A percentile compares a stretch with the other conserved stretches of the same genome.
Conservation (phyloP, 2,888 invertebrate genomes). For the Drosophila paracracens region DNA sequence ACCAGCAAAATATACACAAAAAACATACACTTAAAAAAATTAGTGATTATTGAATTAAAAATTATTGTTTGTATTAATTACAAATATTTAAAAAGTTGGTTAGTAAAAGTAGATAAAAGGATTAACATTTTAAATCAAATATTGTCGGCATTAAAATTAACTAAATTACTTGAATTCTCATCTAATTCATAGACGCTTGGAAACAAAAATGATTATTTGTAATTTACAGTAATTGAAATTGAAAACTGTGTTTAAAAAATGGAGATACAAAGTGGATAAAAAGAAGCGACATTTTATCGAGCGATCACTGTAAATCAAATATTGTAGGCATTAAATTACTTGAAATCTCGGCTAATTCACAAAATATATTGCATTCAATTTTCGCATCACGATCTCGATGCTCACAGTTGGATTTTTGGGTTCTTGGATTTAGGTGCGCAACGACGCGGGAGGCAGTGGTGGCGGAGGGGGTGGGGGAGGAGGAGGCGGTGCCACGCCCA, state of each 20-base stretch:
- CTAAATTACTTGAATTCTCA: conserved; percentile 11
- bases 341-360: conserved; percentile 7
- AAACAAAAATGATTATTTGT: background rate
- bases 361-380: conserved; percentile 73
- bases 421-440: conserved; percentile 41
- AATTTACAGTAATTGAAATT: background rate
- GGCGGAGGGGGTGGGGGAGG: conserved; percentile 44
- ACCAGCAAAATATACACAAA: conserved; percentile 69
- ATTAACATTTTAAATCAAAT: conserved; percentile 32
- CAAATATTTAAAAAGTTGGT: background rate
- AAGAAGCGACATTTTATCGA: background rate
- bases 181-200: background rate
- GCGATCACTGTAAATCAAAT: conserved; percentile 36
- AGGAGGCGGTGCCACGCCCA: conserved; percentile 34
- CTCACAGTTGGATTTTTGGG: conserved; percentile 52
- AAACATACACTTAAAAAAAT: conserved; percentile 16
- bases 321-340: conserved; percentile 44
- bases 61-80: background rate
- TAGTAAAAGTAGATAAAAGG: background rate
- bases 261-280: background rate
- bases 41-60: background rate
- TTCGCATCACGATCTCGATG: conserved; percentile 54
- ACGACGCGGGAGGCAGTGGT: conserved; percentile 32
- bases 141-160: conserved; percentile 47
- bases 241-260: background rate